These are phyloP conservation scores for Gryllus bimaculatus DNA, from an alignment of 1,140 invertebrate genomes.

Conservation along the genomic window DNA sequence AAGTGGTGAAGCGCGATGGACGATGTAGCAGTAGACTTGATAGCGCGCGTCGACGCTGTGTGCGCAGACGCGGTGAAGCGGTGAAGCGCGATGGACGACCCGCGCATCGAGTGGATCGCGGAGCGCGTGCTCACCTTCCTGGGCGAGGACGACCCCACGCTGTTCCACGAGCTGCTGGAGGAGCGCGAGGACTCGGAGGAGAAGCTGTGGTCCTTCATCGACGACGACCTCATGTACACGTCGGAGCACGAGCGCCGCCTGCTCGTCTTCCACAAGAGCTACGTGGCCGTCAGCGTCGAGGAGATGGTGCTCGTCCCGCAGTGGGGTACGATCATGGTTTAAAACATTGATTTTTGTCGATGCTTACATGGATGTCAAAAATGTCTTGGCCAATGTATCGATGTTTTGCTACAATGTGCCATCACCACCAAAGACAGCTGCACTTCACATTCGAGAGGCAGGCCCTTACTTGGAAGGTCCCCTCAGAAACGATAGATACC, in stretches of 20 bases:
- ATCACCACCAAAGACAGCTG: too few relatives aligned
- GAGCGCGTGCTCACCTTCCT: slow-evolving; percentile 32
- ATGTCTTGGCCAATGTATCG: too few relatives aligned
- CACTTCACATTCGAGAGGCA: too few relatives aligned
- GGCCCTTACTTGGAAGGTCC: too few relatives aligned
- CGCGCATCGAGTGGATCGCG: slow-evolving; percentile 37
- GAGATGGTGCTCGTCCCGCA: neutral
- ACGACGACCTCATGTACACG: slow-evolving; percentile 30
- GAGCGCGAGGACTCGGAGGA: slow-evolving; percentile 33
- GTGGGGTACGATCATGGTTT: neutral
- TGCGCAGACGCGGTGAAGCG: too few relatives aligned
- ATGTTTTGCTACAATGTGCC: too few relatives aligned
- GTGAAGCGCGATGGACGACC: slow-evolving; percentile 25
- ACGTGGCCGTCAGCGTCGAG: neutral
- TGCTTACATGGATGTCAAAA: too few relatives aligned
- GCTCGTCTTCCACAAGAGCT: neutral
- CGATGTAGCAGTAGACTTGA: too few relatives aligned
- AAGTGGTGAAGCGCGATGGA: too few relatives aligned
- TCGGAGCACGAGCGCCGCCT: neutral
- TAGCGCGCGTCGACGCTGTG: too few relatives aligned
- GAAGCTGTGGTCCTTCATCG: slow-evolving; percentile 31
- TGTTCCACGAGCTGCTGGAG: slow-evolving; percentile 37
- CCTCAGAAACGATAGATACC: too few relatives aligned
- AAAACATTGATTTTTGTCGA: too few relatives aligned
- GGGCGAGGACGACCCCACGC: slow-evolving; percentile 29